Evolutionary conservation across 2,113 vertebrate species (phyloP).

Genomic region (Addax nasomaculatus): DNA sequence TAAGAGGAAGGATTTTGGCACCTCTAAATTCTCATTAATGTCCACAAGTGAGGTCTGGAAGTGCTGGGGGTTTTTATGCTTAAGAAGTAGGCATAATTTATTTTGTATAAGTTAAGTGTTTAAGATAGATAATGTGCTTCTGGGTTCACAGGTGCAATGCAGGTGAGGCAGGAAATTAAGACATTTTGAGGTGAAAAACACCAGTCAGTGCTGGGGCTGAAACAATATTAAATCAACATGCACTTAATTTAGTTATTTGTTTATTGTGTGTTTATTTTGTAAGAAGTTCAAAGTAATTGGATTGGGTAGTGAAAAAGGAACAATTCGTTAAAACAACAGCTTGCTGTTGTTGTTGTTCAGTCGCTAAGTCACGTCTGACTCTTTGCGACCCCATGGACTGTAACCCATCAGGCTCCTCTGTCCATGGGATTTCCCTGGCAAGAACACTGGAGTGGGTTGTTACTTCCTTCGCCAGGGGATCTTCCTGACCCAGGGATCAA

Average conservation of each 20-base stretch:
- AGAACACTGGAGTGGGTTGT: neutral
- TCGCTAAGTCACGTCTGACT: rapidly evolving
- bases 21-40: neutral
- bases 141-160: neutral
- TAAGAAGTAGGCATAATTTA: neutral
- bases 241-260: neutral
- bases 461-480: neutral
- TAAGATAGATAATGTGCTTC: neutral
- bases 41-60: neutral
- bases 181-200: neutral
- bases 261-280: neutral
- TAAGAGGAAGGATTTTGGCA: neutral
- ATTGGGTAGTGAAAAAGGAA: neutral
- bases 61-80: neutral
- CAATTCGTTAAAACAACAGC: no score
- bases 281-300: neutral
- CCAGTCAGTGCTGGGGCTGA: no score
- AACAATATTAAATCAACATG: neutral
- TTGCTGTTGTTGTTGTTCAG: neutral
- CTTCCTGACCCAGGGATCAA: neutral
- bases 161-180: neutral
- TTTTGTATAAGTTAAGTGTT: neutral
- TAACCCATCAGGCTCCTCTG: neutral
- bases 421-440: neutral
- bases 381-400: neutral